Conservation (phyloP, 2,113 vertebrate genomes). For the Mionectes macconnelli region DNA sequence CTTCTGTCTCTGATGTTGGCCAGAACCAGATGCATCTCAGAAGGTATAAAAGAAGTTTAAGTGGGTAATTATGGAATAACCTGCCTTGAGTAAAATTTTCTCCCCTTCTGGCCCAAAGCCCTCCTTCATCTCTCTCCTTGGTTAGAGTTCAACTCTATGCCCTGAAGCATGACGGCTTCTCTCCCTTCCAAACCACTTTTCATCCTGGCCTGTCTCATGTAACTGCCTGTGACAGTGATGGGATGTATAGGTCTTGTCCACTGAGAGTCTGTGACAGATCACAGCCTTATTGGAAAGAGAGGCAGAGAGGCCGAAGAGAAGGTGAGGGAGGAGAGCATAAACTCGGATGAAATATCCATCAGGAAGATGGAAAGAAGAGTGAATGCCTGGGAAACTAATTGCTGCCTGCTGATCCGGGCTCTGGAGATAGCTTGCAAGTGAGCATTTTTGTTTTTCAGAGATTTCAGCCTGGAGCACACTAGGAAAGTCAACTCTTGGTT, state of each 20-base stretch:
- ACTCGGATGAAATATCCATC: slow-evolving; percentile 53
- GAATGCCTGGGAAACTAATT: slow-evolving; percentile 44
- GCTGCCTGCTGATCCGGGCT: slow-evolving; percentile 32
- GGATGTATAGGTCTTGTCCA: slow-evolving; percentile 55
- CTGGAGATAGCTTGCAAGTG: slow-evolving; percentile 35
- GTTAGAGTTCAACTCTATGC: slow-evolving; percentile 53
- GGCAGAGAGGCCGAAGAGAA: slow-evolving; percentile 13
- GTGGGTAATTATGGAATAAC: slow-evolving; percentile 55
- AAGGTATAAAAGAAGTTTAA: slow-evolving; percentile 41
- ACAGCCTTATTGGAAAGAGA: slow-evolving; percentile 38
- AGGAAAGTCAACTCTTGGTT: background rate
- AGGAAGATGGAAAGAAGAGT: slow-evolving; percentile 49
- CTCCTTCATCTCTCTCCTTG: slow-evolving; percentile 48
- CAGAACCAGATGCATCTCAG: slow-evolving; percentile 34
- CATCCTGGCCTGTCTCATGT: slow-evolving; percentile 46
- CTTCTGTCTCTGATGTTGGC: slow-evolving; percentile 45
- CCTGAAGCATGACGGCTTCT: slow-evolving; percentile 41
- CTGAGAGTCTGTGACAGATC: slow-evolving; percentile 48
- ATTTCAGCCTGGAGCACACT: background rate
- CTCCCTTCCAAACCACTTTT: slow-evolving; percentile 34
- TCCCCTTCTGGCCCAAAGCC: slow-evolving; percentile 21
- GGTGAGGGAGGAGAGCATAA: background rate
- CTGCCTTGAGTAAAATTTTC: slow-evolving; percentile 24
- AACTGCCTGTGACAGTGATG: slow-evolving; percentile 51
- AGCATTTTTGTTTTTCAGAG: slow-evolving; percentile 27